Conservation (phyloP, 2,113 vertebrate genomes). For the Vireo altiloquus region DNA sequence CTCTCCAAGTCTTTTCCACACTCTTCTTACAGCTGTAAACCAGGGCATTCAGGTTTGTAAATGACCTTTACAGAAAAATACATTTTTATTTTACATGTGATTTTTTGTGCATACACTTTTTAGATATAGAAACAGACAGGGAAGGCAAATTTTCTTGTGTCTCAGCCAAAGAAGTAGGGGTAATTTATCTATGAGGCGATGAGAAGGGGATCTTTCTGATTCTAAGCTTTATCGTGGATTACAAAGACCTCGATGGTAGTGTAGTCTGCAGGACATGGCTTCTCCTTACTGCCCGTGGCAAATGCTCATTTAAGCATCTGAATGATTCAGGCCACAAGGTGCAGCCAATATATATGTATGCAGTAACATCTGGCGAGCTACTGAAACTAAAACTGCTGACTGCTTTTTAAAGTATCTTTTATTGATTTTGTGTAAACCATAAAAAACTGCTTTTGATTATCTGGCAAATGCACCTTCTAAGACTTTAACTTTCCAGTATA, state of each 20-base stretch:
- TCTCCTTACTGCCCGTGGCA: background rate
- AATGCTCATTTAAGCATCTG: background rate
- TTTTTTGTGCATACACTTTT: background rate
- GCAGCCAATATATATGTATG: background rate
- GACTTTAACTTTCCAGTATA: background rate
- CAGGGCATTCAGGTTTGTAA: background rate
- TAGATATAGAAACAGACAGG: background rate
- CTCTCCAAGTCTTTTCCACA: background rate
- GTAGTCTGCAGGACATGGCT: background rate
- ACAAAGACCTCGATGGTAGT: background rate
- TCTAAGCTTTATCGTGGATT: background rate
- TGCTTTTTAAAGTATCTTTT: constrained; percentile 19
- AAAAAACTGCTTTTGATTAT: constrained; percentile 26
- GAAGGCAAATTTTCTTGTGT: background rate
- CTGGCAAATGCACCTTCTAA: constrained; percentile 4
- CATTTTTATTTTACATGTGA: background rate
- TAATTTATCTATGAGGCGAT: background rate
- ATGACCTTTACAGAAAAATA: background rate
- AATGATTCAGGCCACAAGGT: background rate
- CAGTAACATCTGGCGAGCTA: background rate
- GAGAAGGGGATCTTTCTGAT: background rate
- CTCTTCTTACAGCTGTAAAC: background rate
- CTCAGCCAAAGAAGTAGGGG: background rate
- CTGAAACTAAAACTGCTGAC: constrained; percentile 41
- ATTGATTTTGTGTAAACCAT: constrained; percentile 36